A percentile compares a stretch with the other conserved stretches of the same genome.
These are phyloP conservation scores for Orientallactaga sibirica DNA, from an alignment of 2,797 vertebrate genomes.

Conservation along the genomic window DNA sequence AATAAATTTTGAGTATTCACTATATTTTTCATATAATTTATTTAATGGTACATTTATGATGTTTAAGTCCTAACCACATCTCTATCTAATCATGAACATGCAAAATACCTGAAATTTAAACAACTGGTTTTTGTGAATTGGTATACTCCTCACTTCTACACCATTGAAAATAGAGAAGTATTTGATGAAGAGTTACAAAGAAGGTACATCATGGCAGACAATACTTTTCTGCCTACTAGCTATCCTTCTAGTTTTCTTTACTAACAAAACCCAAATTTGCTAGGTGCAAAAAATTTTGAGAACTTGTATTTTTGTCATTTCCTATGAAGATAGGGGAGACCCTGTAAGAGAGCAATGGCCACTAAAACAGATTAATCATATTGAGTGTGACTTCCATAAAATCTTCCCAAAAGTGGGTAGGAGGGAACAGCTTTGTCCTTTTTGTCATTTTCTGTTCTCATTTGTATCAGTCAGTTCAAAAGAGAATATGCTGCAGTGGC, in stretches of 20 bases:
- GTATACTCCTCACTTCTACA: not conserved
- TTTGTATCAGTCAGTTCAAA: conserved; percentile 3
- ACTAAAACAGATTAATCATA: conserved; percentile 25
- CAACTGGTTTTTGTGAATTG: not conserved
- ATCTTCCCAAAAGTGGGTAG: not conserved
- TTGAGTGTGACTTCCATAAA: conserved; percentile 1
- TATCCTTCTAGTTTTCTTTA: not conserved
- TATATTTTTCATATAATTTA: conserved; percentile 20
- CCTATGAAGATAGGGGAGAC: not conserved
- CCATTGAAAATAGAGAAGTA: not conserved
- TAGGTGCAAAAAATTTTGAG: not conserved
- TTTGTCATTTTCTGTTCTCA: not conserved
- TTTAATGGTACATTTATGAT: not conserved
- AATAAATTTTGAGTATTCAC: not conserved
- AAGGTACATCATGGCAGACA: not conserved
- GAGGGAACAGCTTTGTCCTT: not conserved
- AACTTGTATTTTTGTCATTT: conserved; percentile 23
- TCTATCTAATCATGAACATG: not conserved
- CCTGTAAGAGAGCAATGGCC: not conserved
- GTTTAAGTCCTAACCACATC: conserved; percentile 12
- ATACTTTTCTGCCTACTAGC: not conserved
- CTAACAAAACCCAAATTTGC: conserved; percentile 39
- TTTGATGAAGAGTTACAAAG: not conserved
- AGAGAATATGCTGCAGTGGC: not conserved
- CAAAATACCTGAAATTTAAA: conserved; percentile 44